Conservation (phyloP, 2,888 invertebrate genomes). For the Silvanus unidentatus region DNA sequence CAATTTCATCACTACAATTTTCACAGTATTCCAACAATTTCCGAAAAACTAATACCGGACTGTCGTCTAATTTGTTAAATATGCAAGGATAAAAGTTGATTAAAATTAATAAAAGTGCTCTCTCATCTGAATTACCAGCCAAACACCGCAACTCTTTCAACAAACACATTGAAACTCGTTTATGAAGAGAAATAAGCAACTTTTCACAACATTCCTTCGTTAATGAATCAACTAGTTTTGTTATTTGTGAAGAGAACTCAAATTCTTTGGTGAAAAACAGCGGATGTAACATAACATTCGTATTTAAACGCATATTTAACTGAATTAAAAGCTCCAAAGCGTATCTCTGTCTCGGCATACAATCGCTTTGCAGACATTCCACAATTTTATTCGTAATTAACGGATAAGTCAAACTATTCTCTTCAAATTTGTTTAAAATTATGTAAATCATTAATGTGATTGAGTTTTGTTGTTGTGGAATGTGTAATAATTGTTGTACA, state of each 20-base stretch:
- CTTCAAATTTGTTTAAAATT: slow-evolving; percentile 30
- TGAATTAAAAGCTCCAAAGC: slow-evolving; percentile 2
- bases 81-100: slow-evolving; percentile 37
- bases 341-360: not conserved
- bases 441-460: slow-evolving; percentile 28
- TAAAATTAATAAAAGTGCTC: slow-evolving; percentile 17
- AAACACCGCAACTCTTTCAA: not conserved
- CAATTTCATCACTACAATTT: slow-evolving; percentile 34
- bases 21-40: slow-evolving; percentile 30
- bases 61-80: slow-evolving; percentile 28
- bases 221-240: not conserved
- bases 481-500: slow-evolving; percentile 18
- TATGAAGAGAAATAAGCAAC: not conserved
- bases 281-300: slow-evolving; percentile 21
- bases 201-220: not conserved
- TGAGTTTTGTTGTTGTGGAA: slow-evolving; percentile 17
- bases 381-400: slow-evolving; percentile 28
- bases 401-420: slow-evolving; percentile 25
- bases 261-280: slow-evolving; percentile 27
- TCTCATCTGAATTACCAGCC: not conserved
- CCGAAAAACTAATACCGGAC: slow-evolving; percentile 32
- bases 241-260: slow-evolving; percentile 18
- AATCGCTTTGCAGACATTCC: slow-evolving; percentile 20
- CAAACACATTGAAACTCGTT: not conserved
- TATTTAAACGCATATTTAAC: not conserved